A percentile compares a stretch with the other conserved stretches of the same genome.
Evolutionary conservation across 2,113 vertebrate genomes (phyloP).

Genomic region (Dasyprocta punctata): DNA sequence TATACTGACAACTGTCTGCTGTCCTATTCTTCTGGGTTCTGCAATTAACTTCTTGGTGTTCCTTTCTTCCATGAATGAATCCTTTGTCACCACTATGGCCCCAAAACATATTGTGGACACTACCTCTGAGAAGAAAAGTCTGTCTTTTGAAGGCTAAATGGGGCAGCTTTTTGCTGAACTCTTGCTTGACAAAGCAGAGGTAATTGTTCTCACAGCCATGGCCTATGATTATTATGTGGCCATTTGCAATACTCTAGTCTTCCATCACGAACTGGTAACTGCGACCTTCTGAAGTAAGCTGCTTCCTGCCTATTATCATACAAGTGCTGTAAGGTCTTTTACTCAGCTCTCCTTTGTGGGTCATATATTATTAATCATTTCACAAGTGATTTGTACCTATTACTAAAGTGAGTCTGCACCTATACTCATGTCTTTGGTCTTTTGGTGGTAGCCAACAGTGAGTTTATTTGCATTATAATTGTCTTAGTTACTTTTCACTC

Average conservation of each 20-base stretch:
- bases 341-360: slow-evolving; percentile 72
- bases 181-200: slow-evolving; percentile 18
- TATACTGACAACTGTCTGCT: background rate
- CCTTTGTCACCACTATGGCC: slow-evolving; percentile 40
- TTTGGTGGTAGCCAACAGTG: slow-evolving; percentile 67
- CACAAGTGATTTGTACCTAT: slow-evolving; percentile 52
- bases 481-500: too few species aligned
- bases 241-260: slow-evolving; percentile 75
- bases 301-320: slow-evolving; percentile 53
- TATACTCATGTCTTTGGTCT: slow-evolving; percentile 19
- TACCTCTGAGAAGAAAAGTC: slow-evolving; percentile 46
- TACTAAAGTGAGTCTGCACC: slow-evolving; percentile 44
- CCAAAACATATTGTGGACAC: slow-evolving; percentile 65
- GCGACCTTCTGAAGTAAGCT: slow-evolving; percentile 46
- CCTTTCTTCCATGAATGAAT: slow-evolving; percentile 62
- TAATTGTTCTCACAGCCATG: slow-evolving; percentile 59
- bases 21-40: background rate
- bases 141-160: slow-evolving; percentile 55
- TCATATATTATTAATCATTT: slow-evolving; percentile 72
- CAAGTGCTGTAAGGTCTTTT: slow-evolving; percentile 23
- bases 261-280: slow-evolving; percentile 54
- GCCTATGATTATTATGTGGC: slow-evolving; percentile 63
- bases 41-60: slow-evolving; percentile 72
- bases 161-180: slow-evolving; percentile 55
- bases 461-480: slow-evolving; percentile 40